Conservation (phyloP, 2,888 invertebrate genomes). For the Cephus sareptanus region DNA sequence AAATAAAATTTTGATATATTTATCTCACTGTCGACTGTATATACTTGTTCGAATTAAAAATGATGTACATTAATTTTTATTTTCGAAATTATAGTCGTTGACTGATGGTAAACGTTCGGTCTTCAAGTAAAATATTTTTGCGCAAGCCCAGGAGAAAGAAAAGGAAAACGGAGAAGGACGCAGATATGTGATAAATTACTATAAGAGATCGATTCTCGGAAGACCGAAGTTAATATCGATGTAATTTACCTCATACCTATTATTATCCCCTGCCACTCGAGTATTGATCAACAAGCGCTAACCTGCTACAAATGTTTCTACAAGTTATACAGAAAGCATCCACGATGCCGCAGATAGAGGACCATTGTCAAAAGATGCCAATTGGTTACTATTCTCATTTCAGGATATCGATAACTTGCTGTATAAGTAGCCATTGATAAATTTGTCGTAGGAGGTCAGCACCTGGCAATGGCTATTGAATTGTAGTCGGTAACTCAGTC, state of each 20-base stretch:
- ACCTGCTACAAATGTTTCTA: too few species aligned
- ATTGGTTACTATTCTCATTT: too few species aligned
- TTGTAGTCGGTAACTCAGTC: neutral
- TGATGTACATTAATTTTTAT: neutral
- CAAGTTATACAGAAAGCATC: too few species aligned
- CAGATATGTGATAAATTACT: neutral
- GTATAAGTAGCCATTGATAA: neutral
- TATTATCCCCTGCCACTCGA: neutral
- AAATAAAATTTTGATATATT: conserved; percentile 29
- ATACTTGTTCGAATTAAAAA: neutral
- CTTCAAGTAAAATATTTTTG: neutral
- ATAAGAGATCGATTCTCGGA: neutral
- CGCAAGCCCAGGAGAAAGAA: neutral
- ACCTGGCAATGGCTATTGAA: neutral
- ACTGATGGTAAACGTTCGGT: neutral
- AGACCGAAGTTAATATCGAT: too few species aligned
- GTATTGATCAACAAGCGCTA: neutral
- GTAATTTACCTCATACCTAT: too few species aligned
- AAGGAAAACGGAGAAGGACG: neutral
- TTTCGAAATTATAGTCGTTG: neutral
- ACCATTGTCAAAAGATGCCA: too few species aligned
- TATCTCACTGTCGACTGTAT: neutral
- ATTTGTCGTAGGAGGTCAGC: neutral
- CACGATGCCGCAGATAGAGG: too few species aligned
- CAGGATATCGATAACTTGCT: too few species aligned